Base-by-base conservation (phyloP, 64 coral and sea anemone genomes). In the Actinia tenebrosa region DNA sequence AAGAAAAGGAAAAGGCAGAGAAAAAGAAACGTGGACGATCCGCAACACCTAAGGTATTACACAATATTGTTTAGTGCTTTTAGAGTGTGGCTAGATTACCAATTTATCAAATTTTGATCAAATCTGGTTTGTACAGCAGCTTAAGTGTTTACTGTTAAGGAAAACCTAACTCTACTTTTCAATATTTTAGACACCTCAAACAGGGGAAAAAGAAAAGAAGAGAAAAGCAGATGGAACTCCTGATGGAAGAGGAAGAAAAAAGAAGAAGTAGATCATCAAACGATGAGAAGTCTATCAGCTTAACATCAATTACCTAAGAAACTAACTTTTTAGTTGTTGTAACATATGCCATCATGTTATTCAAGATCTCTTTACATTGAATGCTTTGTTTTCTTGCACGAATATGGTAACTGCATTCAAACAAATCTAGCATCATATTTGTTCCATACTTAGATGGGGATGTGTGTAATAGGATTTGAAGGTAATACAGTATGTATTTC, bases 1-100 rank as follows among this genome's bases (percentile, higher is more conserved):
- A 99, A 53, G 97, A 99, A 77, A 99, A 99, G 64, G 97, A 99
- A 81, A 99, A 95, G 77, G 93, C 93, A 78, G 97, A 99, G 22
- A 91, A 89, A 80, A 99, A 99, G 81, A 95, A 95, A 79, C 84
- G 97, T 89, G 91, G 93, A 62, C 88, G 93, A 53, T 69, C 81
- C 23, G 94, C 88, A 45, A 90, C 93, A 18, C 79, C 88, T 3
- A 99, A 99, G 97, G 97, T 99, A 94, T 53, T 80, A 1, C 7
- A 45, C 16, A 80, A 18, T 53, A 3, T 3, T 47, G 2, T 47
- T 47, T 3, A 47, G 46, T 47, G 46, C 46, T 47, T 47, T 47
- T 47, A 47, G 6, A 47, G 6, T 3, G 46, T 50, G 47, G 4
- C 47, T 23, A 16, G 1, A 10, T 17, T 53, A 44, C 78, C 37